Conservation (phyloP, 2,113 vertebrate species). For the Megalops atlanticus region DNA sequence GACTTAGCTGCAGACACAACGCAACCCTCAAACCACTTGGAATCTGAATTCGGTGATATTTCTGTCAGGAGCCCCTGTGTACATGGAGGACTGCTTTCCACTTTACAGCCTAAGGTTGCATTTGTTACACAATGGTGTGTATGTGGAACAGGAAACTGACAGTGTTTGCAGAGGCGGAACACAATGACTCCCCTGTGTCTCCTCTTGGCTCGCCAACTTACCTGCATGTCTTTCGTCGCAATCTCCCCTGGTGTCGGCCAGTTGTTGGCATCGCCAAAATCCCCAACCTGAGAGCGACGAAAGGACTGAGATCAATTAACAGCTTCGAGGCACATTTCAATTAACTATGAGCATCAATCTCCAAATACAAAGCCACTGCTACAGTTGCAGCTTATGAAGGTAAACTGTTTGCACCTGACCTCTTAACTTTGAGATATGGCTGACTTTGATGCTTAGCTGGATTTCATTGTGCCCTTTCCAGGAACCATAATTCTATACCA, state of each 20-base stretch:
- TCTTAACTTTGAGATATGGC: not conserved
- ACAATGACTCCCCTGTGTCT: too few species aligned
- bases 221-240: conserved; percentile 92
- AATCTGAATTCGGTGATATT: not conserved
- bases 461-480: not conserved
- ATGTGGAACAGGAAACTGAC: too few species aligned
- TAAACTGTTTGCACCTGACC: not conserved
- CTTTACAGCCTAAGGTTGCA: too few species aligned
- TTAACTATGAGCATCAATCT: too few species aligned
- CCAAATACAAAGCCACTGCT: not conserved
- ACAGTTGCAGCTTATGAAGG: not conserved
- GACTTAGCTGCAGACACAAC: not conserved
- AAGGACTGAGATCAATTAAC: not conserved
- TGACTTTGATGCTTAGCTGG: not conserved
- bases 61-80: not conserved
- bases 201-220: too few species aligned
- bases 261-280: conserved; percentile 93
- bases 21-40: not conserved
- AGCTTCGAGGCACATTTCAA: too few species aligned
- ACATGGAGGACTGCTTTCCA: too few species aligned
- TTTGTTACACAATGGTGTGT: too few species aligned
- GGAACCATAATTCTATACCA: not conserved
- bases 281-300: conserved; percentile 79
- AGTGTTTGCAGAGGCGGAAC: too few species aligned
- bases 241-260: conserved; percentile 99